Percentiles rank a stretch among this genome's conserved stretches.
These are phyloP conservation scores for Agrotis puta DNA, from an alignment of 2,888 invertebrate genomes.

Conservation along the genomic window DNA sequence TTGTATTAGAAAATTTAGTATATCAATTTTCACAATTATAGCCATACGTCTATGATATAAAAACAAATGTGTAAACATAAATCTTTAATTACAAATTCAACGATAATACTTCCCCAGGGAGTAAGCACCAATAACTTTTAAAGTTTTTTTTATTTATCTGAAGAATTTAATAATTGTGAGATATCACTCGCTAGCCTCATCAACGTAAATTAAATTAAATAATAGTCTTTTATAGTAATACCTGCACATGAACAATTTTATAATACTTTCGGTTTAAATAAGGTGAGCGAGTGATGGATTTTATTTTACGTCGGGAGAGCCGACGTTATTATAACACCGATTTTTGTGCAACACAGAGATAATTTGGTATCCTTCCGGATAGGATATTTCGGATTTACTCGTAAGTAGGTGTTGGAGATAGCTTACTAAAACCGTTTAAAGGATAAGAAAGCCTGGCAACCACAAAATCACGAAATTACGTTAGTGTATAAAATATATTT, in stretches of 20 bases:
- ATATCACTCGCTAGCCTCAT: constrained; percentile 65
- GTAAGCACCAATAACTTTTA: constrained; percentile 78
- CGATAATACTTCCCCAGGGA: constrained; percentile 80
- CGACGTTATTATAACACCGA: constrained; percentile 39
- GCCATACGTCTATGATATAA: constrained; percentile 79
- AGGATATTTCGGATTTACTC: constrained; percentile 20
- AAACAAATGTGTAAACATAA: constrained; percentile 83
- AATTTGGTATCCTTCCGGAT: constrained; percentile 31
- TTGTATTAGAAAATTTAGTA: constrained; percentile 88
- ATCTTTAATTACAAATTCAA: constrained; percentile 81
- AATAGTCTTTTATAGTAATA: constrained; percentile 58
- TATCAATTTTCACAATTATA: constrained; percentile 86
- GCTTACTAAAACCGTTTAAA: constrained; percentile 64
- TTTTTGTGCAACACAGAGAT: constrained; percentile 34
- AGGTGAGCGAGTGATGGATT: constrained; percentile 58
- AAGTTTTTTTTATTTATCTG: constrained; percentile 43
- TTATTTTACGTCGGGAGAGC: constrained; percentile 40
- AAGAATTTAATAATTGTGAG: constrained; percentile 39
- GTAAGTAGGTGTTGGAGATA: constrained; percentile 51
- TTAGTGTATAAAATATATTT: constrained; percentile 68
- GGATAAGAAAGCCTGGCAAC: constrained; percentile 84
- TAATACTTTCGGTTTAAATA: constrained; percentile 54
- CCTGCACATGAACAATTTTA: constrained; percentile 55
- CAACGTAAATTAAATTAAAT: constrained; percentile 54
- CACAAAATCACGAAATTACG: constrained; percentile 62